Conservation (phyloP, 2,797 vertebrate species). For the Cichlasoma orientale region DNA sequence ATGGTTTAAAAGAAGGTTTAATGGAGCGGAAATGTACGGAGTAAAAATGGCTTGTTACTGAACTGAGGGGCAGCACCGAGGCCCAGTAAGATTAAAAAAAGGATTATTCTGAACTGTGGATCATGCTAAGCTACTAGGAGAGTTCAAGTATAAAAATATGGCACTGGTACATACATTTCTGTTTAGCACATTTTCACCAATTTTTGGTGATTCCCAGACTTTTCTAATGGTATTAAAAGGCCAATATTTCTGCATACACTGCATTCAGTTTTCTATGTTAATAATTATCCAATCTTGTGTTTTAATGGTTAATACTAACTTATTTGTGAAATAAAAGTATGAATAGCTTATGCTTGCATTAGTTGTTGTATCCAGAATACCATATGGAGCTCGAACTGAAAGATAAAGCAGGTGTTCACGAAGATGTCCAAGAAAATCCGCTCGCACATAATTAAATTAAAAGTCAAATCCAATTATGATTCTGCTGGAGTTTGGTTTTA, state of each 20-base stretch:
- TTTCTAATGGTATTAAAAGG: neutral
- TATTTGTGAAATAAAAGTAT: too few species aligned
- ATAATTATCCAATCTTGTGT: neutral
- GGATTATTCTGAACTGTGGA: neutral
- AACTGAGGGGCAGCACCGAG: neutral
- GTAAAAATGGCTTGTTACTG: neutral
- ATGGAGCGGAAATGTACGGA: too few species aligned
- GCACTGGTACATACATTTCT: neutral
- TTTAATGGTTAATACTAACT: neutral
- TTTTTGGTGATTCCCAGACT: neutral
- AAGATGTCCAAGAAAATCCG: constrained; percentile 24
- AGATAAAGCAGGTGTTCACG: constrained; percentile 39
- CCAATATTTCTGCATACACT: neutral
- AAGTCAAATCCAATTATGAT: constrained; percentile 26
- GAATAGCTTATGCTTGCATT: neutral
- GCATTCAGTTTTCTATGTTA: neutral
- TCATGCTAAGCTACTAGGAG: neutral
- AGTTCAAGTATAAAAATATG: neutral
- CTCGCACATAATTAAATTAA: constrained; percentile 41
- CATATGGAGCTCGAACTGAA: neutral
- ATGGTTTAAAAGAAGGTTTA: too few species aligned
- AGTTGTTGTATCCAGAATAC: neutral
- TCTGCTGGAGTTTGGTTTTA: constrained; percentile 41
- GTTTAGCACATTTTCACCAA: neutral
- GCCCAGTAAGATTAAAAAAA: neutral